Conservation (phyloP, 2,797 vertebrate genomes). For the Tinamus major region DNA sequence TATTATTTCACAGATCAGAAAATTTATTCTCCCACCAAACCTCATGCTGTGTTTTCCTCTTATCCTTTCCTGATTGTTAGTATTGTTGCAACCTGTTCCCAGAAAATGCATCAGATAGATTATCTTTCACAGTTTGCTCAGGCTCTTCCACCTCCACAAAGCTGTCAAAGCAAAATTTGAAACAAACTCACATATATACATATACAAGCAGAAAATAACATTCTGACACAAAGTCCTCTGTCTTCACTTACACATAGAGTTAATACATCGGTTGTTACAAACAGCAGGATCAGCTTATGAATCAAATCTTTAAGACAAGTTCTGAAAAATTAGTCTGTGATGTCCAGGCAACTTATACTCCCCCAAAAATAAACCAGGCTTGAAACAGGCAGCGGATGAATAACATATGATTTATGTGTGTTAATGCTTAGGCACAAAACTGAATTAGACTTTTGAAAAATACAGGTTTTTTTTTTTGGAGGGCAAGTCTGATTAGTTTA, state of each 20-base stretch:
- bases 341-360: neutral
- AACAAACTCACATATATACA: neutral
- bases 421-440: neutral
- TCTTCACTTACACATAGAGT: constrained; percentile 50
- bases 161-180: constrained; percentile 60
- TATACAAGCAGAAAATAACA: neutral
- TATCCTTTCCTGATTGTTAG: constrained; percentile 53
- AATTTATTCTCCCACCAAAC: constrained; percentile 56
- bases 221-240: constrained; percentile 31
- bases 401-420: neutral
- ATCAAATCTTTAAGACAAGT: neutral
- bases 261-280: constrained; percentile 62
- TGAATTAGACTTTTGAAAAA: neutral
- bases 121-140: constrained; percentile 62
- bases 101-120: constrained; percentile 53
- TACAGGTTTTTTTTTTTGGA: neutral
- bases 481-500: neutral
- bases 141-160: constrained; percentile 62
- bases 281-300: constrained; percentile 40
- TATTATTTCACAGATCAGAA: constrained; percentile 43
- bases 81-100: constrained; percentile 62
- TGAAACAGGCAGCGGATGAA: neutral
- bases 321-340: neutral
- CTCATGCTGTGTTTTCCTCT: constrained; percentile 30
- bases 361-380: neutral